phyloP scores from a whole-genome alignment of 2,888 invertebrate genomes.

The Heliconius sara region DNA sequence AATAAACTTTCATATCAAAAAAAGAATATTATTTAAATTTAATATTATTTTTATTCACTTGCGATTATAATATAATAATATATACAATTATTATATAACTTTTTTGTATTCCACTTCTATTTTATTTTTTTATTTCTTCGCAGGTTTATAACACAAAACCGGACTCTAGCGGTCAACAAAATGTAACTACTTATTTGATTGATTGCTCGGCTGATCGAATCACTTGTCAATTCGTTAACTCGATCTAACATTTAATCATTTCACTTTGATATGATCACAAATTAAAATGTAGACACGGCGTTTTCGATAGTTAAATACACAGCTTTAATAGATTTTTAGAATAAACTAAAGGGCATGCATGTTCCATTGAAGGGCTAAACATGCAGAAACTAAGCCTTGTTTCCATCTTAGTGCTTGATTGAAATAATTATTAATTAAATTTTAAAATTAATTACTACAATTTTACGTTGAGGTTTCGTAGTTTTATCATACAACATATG shows the following conservation, averaged over 20 bases:
- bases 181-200: slow-evolving; percentile 82
- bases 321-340: slow-evolving; percentile 65
- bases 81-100: slow-evolving; percentile 63
- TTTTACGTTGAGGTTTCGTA: neutral
- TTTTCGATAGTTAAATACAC: slow-evolving; percentile 63
- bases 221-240: slow-evolving; percentile 78
- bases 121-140: slow-evolving; percentile 80
- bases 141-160: slow-evolving; percentile 85
- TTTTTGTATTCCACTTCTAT: slow-evolving; percentile 75
- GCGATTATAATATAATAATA: slow-evolving; percentile 56
- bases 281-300: slow-evolving; percentile 70
- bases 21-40: neutral
- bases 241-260: slow-evolving; percentile 69
- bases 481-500: slow-evolving; percentile 17
- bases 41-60: slow-evolving; percentile 57
- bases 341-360: slow-evolving; percentile 66
- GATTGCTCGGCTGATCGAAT: slow-evolving; percentile 79
- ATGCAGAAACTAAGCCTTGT: slow-evolving; percentile 51
- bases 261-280: slow-evolving; percentile 78
- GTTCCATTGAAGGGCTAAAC: slow-evolving; percentile 58
- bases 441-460: neutral
- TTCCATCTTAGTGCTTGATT: slow-evolving; percentile 46
- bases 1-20: neutral
- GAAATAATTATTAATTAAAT: slow-evolving; percentile 13
- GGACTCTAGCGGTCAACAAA: slow-evolving; percentile 84